A percentile compares a stretch with the other conserved stretches of the same genome.
These are phyloP conservation scores for Hylaea fasciaria DNA, from an alignment of 2,888 invertebrate genomes.

Conservation along the genomic window DNA sequence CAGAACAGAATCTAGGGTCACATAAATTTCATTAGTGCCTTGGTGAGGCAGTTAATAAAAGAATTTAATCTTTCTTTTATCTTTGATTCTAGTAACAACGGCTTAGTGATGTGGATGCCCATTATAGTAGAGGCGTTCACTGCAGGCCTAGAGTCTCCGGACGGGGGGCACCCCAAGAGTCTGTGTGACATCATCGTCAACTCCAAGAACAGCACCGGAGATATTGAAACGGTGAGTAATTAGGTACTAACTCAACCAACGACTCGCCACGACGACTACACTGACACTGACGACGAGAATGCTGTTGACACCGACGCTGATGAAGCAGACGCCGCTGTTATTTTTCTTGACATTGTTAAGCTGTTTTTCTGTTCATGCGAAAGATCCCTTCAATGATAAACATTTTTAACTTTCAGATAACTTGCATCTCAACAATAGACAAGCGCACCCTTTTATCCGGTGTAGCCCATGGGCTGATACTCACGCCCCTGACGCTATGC, in stretches of 20 bases:
- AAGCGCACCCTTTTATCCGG: conserved; percentile 36
- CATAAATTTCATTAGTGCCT: too few species aligned
- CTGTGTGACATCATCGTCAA: conserved; percentile 38
- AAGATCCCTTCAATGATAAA: not conserved
- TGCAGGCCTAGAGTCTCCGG: conserved; percentile 31
- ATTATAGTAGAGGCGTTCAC: conserved; percentile 50
- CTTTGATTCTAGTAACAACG: conserved; percentile 47
- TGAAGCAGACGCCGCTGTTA: too few species aligned
- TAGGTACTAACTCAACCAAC: too few species aligned
- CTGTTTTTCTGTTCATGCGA: too few species aligned
- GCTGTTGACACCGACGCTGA: too few species aligned
- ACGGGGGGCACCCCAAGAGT: conserved; percentile 19
- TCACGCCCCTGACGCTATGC: conserved; percentile 30
- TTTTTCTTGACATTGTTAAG: too few species aligned
- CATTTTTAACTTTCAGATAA: conserved; percentile 23
- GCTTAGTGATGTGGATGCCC: conserved; percentile 55
- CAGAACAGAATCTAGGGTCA: too few species aligned
- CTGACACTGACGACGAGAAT: too few species aligned
- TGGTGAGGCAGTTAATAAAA: not conserved
- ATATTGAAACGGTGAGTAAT: conserved; percentile 26
- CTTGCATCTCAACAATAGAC: conserved; percentile 37
- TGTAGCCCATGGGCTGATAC: conserved; percentile 35
- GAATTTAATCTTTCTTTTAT: not conserved
- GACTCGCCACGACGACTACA: too few species aligned
- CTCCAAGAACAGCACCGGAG: conserved; percentile 25